phyloP scores from a whole-genome alignment of 2,888 invertebrate species.

The Luperina testacea region DNA sequence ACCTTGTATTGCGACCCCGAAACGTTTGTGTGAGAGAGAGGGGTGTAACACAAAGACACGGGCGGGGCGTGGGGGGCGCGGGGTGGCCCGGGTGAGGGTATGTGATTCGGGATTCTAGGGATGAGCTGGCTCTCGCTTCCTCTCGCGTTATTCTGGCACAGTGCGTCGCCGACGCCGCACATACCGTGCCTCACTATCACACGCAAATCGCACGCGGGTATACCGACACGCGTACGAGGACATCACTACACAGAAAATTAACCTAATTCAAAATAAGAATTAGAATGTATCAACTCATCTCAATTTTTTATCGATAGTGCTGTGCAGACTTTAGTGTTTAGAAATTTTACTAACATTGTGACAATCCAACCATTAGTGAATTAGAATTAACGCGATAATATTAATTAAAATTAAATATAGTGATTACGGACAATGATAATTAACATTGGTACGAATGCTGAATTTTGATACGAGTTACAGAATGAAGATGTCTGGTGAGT shows the following conservation, averaged over 20 bases:
- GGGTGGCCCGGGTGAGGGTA: constrained; percentile 87
- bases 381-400: constrained; percentile 33
- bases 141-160: constrained; percentile 88
- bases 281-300: constrained; percentile 28
- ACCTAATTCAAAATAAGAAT: constrained; percentile 58
- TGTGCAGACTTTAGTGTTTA: constrained; percentile 56
- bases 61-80: constrained; percentile 80
- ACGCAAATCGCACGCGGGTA: constrained; percentile 69
- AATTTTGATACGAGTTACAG: constrained; percentile 78
- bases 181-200: constrained; percentile 75
- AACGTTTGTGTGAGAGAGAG: constrained; percentile 85
- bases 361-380: constrained; percentile 45
- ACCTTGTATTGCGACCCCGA: constrained; percentile 81
- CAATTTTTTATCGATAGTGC: constrained; percentile 33
- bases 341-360: constrained; percentile 24
- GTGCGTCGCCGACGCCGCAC: constrained; percentile 87
- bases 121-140: constrained; percentile 90
- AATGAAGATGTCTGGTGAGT: constrained; percentile 89
- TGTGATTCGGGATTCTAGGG: constrained; percentile 90
- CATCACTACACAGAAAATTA: constrained; percentile 65
- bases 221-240: constrained; percentile 68
- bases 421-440: constrained; percentile 60
- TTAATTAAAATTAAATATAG: constrained; percentile 30
- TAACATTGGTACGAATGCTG: constrained; percentile 71
- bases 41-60: constrained; percentile 85